phyloP scores from a whole-genome alignment of 2,888 invertebrate species.

The Ypsolopha scabrella region DNA sequence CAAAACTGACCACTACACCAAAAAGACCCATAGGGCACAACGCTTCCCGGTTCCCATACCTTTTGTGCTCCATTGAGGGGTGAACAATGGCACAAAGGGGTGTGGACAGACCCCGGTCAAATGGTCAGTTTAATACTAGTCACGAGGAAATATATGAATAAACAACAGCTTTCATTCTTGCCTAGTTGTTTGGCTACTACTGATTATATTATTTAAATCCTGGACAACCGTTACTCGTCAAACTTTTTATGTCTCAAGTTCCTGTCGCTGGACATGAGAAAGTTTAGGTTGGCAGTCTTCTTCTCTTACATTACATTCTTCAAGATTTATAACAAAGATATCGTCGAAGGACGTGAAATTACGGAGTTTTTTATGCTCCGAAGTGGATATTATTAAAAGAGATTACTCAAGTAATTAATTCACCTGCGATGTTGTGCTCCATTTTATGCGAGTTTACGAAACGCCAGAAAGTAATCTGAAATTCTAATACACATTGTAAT shows the following conservation, averaged over 20 bases:
- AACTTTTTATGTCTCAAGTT: constrained; percentile 38
- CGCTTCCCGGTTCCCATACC: constrained; percentile 63
- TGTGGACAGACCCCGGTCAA: constrained; percentile 68
- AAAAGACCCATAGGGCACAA: constrained; percentile 12
- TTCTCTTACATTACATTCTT: background rate
- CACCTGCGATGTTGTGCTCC: too few species aligned
- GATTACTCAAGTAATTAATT: too few species aligned
- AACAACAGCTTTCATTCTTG: constrained; percentile 48
- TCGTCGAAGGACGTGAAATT: too few species aligned
- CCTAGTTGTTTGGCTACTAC: constrained; percentile 29
- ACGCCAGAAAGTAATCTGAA: too few species aligned
- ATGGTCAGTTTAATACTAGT: constrained; percentile 58
- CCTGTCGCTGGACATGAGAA: constrained; percentile 45
- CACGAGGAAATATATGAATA: constrained; percentile 62
- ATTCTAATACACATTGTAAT: background rate
- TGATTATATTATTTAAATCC: constrained; percentile 65
- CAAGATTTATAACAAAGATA: background rate
- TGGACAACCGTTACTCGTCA: constrained; percentile 58
- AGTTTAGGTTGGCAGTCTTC: constrained; percentile 16
- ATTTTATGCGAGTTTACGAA: too few species aligned
- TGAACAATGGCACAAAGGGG: constrained; percentile 60
- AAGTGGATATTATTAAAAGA: too few species aligned
- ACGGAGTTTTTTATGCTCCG: too few species aligned
- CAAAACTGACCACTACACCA: constrained; percentile 9
- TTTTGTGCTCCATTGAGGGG: constrained; percentile 51